Evolutionary conservation across 2,888 invertebrate species (phyloP), one percentile per base, ranked within the genome.

Genomic region (Dasysyrphus tricinctus): DNA sequence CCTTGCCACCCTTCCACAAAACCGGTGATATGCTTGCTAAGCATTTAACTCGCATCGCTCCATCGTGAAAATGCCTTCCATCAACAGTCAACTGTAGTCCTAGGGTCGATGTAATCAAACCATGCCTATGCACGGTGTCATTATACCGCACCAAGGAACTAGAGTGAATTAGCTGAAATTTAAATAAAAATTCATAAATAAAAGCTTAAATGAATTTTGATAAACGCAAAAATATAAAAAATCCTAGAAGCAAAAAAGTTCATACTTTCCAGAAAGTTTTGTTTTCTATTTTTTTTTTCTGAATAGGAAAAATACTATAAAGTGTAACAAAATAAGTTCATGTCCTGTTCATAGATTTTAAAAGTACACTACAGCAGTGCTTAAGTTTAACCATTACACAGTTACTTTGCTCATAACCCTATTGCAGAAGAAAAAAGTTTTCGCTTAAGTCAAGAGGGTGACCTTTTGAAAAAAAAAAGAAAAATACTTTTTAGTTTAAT

Each of bases 21-120:
- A 94, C 93, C 14, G 95, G 94, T 16, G 94, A 94, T 89, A 95
- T 93, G 83, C 94, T 94, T 37, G 95, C 94, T 75, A 94, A 93
- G 90, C 95, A 95, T 89, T 94, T 94, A 67, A 95, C 94, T 88
- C 93, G 93, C 94, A 95, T 94, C 65, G 93, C 94, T 72, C 95
- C 95, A 6, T 93, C 94, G 73, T 93, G 92, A 90, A 95, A 95
- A 90, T 95, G 94, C 16, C 93, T 92, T 65, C 93, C 93, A 89
- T 93, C 93, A 75, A 95, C 93, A 67, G 92, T 93, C 90, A 94
- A 93, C 84, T 93, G 93, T 51, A 95, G 92, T 54, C 95, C 95
- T 78, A 95, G 91, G 16, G 93, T 93, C 56, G 94, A 93, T 78
- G 94, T 94, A 89, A 94, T 93, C 89, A 95, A 92, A 54, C 95